Conservation (phyloP, 2,113 vertebrate genomes). For the Cyanoramphus novaezelandiae region DNA sequence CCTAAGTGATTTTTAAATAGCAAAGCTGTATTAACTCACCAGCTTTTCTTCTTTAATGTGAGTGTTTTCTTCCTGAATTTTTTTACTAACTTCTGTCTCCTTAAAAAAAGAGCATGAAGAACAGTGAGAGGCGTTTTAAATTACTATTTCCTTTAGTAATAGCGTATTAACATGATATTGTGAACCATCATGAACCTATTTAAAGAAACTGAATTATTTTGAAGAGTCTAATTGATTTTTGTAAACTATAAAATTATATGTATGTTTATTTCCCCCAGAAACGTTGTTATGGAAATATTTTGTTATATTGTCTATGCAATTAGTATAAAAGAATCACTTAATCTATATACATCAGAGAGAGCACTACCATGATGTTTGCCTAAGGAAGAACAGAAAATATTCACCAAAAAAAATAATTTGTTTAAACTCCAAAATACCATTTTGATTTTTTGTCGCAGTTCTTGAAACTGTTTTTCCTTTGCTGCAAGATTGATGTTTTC, state of each 20-base stretch:
- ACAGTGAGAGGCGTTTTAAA: not conserved
- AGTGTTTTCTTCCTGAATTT: conserved; percentile 78
- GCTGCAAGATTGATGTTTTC: conserved; percentile 71
- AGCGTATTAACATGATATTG: not conserved
- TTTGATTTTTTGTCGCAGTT: conserved; percentile 82
- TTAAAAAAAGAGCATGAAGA: conserved; percentile 54
- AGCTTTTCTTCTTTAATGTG: conserved; percentile 83
- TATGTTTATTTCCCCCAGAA: not conserved
- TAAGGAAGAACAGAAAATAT: not conserved
- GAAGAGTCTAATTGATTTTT: not conserved
- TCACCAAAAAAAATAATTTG: conserved; percentile 1
- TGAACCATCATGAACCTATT: not conserved
- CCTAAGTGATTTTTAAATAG: not conserved
- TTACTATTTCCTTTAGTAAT: not conserved
- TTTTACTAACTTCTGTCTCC: conserved; percentile 86
- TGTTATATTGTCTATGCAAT: not conserved
- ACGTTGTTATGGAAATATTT: not conserved
- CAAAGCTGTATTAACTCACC: conserved; percentile 68
- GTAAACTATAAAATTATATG: not conserved
- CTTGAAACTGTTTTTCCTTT: conserved; percentile 83
- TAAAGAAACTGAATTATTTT: not conserved
- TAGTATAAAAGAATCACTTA: not conserved
- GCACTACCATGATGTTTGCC: not conserved
- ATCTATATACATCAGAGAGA: not conserved
- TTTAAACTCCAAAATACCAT: conserved; percentile 84